A percentile compares a stretch with the other conserved stretches of the same genome.
phyloP scores from a whole-genome alignment of 2,113 vertebrate species.

The Zeus faber region DNA sequence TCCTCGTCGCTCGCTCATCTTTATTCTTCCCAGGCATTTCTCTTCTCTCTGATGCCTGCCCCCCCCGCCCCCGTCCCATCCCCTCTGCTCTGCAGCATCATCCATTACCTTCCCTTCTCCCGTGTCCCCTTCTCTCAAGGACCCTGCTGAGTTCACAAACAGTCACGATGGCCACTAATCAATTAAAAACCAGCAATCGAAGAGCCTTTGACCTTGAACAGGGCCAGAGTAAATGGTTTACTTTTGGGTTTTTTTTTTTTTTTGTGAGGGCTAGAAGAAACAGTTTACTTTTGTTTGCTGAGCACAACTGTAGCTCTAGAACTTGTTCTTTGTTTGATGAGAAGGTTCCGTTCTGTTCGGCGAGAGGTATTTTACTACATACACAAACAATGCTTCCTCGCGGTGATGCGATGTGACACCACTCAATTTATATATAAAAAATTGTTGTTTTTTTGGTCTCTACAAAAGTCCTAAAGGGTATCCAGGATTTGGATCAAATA shows the following conservation, averaged over 20 bases:
- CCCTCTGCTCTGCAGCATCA: no score
- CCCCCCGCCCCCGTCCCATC: no score
- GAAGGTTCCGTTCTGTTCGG: not conserved
- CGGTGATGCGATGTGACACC: no score
- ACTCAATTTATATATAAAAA: no score
- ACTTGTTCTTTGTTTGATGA: not conserved
- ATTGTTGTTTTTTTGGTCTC: no score
- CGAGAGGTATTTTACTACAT: not conserved
- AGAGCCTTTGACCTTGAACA: slow-evolving; percentile 33
- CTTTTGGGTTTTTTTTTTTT: no score
- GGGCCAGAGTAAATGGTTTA: no score
- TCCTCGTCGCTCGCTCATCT: slow-evolving; percentile 1
- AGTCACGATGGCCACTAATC: slow-evolving; percentile 26
- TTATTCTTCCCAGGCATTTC: not conserved
- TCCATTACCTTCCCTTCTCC: not conserved
- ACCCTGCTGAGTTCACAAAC: slow-evolving; percentile 45
- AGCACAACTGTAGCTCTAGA: not conserved
- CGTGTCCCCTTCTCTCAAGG: slow-evolving; percentile 20
- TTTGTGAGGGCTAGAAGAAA: slow-evolving; percentile 5
- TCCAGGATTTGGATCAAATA: no score
- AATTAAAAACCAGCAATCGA: slow-evolving; percentile 33
- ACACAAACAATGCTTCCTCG: not conserved
- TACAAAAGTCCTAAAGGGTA: no score
- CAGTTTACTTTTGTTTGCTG: not conserved
- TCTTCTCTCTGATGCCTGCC: no score